phyloP scores from a whole-genome alignment of 2,113 vertebrate species.

The Penelope pileata region DNA sequence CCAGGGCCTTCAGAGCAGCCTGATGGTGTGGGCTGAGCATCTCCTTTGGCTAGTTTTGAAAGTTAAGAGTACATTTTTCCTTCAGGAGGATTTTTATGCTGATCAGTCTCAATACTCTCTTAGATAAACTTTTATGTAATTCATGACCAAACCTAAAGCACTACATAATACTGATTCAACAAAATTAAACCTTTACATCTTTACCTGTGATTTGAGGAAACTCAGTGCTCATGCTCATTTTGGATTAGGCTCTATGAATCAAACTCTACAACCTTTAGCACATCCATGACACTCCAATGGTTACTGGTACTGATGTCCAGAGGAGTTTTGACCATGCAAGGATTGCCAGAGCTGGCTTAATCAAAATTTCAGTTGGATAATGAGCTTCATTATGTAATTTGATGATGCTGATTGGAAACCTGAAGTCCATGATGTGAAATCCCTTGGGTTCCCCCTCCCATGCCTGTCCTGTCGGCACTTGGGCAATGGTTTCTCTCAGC shows the following conservation, averaged over 20 bases:
- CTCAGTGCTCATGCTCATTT: not conserved
- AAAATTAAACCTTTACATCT: not conserved
- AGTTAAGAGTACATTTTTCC: constrained; percentile 16
- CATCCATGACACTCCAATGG: not conserved
- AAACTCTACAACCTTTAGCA: not conserved
- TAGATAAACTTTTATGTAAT: not conserved
- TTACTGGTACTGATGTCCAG: not conserved
- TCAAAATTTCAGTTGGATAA: not conserved
- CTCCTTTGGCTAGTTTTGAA: constrained; percentile 4
- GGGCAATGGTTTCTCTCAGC: not conserved
- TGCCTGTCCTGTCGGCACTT: accelerated
- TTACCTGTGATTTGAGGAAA: not conserved
- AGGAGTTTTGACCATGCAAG: not conserved
- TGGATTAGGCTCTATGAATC: not conserved
- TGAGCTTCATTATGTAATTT: not conserved
- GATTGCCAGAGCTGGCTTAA: not conserved
- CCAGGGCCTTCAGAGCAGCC: not conserved
- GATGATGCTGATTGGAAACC: not conserved
- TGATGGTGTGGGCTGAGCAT: not conserved
- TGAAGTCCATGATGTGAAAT: not conserved
- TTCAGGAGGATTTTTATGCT: not conserved
- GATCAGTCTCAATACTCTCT: not conserved
- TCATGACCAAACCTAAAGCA: not conserved
- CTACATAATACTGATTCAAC: not conserved
- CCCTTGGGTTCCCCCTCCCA: not conserved